Conservation (phyloP, 2,888 invertebrate species). For the Deilephila elpenor region DNA sequence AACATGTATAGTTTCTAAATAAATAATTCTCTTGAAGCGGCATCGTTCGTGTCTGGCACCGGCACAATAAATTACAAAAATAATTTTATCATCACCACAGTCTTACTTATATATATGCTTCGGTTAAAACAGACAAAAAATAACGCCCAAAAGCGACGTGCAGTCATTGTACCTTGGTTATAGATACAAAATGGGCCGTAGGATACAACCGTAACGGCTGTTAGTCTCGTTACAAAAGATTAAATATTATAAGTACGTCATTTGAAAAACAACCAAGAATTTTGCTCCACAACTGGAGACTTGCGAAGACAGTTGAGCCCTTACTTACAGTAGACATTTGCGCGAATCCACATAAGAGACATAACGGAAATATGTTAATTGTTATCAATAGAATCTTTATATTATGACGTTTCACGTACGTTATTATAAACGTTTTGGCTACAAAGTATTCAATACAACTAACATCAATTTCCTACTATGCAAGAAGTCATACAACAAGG, state of each 20-base stretch:
- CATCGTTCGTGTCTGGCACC: conserved; percentile 43
- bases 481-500: not conserved
- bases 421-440: not conserved
- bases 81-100: conserved; percentile 4
- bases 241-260: not conserved
- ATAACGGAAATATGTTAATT: not conserved
- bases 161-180: not conserved
- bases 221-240: not conserved
- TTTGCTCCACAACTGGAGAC: not conserved
- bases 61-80: conserved; percentile 28
- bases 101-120: not conserved
- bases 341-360: not conserved
- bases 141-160: conserved; percentile 7
- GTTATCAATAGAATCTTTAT: not conserved
- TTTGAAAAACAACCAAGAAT: not conserved
- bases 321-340: not conserved
- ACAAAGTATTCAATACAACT: not conserved
- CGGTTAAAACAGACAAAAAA: conserved; percentile 15
- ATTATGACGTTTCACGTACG: not conserved
- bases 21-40: conserved; percentile 33
- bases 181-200: not conserved
- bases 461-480: too few species aligned
- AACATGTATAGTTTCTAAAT: conserved; percentile 33
- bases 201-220: not conserved
- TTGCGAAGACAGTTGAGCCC: not conserved